A percentile compares a stretch with the other conserved stretches of the same genome.
Evolutionary conservation across 2,797 vertebrate species (phyloP).

Genomic region (Peromyscus attwateri): DNA sequence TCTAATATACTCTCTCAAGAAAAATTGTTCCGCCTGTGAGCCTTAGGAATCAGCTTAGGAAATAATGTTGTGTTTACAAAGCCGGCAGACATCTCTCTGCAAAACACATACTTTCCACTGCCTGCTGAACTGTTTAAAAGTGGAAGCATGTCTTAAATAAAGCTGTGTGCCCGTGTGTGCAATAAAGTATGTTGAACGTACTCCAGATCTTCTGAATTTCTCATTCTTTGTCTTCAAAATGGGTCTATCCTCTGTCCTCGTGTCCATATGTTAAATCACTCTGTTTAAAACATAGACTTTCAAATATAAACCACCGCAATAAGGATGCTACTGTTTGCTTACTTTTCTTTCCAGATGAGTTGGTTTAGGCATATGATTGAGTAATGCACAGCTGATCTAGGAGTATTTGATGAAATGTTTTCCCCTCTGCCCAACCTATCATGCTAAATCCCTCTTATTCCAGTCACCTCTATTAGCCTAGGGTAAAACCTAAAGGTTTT

Average conservation of each 20-base stretch:
- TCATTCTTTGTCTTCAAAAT: slow-evolving; percentile 37
- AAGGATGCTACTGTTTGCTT: slow-evolving; percentile 14
- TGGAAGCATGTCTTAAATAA: not conserved
- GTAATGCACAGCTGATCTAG: not conserved
- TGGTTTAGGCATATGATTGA: not conserved
- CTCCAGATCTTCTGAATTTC: not conserved
- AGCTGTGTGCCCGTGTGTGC: not conserved
- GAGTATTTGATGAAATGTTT: not conserved
- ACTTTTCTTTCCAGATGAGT: not conserved
- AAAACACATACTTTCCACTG: not conserved
- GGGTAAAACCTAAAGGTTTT: slow-evolving; percentile 33
- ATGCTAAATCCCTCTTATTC: not conserved
- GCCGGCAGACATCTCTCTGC: not conserved
- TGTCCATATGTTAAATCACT: slow-evolving; percentile 7
- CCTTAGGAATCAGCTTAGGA: slow-evolving; percentile 44
- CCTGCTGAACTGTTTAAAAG: slow-evolving; percentile 43
- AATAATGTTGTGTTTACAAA: slow-evolving; percentile 59
- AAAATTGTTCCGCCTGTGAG: slow-evolving; percentile 1
- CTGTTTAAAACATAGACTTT: slow-evolving; percentile 27
- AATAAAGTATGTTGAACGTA: slow-evolving; percentile 27
- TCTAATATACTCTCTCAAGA: slow-evolving; percentile 46
- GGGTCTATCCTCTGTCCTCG: not conserved
- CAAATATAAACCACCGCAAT: not conserved
- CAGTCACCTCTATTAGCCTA: not conserved
- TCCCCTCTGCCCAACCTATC: fast-evolving